Evolutionary conservation across 2,888 invertebrate genomes (phyloP).

Genomic region (Heliconius charithonia): DNA sequence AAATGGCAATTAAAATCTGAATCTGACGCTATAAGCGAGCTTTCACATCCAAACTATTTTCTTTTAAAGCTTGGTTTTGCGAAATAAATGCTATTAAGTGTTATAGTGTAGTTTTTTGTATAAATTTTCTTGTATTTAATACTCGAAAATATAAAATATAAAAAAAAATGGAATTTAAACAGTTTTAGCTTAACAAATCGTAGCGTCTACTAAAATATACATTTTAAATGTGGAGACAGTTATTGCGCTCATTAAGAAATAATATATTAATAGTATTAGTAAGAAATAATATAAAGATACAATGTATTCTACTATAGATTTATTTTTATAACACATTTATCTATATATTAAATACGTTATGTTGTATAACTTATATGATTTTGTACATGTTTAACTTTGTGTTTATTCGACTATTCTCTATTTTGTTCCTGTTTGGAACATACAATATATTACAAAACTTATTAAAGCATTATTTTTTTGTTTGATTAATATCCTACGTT

Average conservation of each 20-base stretch:
- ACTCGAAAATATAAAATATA: background rate
- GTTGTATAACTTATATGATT: too few relatives aligned
- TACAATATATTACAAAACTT: background rate
- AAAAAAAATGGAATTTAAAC: background rate
- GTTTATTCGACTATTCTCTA: background rate
- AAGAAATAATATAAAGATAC: too few relatives aligned
- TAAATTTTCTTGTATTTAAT: background rate
- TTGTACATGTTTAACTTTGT: background rate
- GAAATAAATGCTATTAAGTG: background rate
- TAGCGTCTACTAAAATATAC: background rate
- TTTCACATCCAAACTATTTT: background rate
- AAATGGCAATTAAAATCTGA: conserved; percentile 72
- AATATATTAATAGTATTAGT: too few relatives aligned
- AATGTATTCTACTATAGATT: too few relatives aligned
- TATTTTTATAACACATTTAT: too few relatives aligned
- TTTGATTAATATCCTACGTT: background rate
- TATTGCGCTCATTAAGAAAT: too few relatives aligned
- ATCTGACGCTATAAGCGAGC: conserved; percentile 36
- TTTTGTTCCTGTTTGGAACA: background rate
- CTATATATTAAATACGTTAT: too few relatives aligned
- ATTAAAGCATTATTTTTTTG: background rate
- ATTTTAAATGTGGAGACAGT: background rate
- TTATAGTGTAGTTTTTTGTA: conserved; percentile 3
- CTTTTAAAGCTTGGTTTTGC: background rate
- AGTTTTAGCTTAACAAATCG: background rate